Evolutionary conservation across 2,797 vertebrate species (phyloP).

Genomic region (Tokudaia muenninki): DNA sequence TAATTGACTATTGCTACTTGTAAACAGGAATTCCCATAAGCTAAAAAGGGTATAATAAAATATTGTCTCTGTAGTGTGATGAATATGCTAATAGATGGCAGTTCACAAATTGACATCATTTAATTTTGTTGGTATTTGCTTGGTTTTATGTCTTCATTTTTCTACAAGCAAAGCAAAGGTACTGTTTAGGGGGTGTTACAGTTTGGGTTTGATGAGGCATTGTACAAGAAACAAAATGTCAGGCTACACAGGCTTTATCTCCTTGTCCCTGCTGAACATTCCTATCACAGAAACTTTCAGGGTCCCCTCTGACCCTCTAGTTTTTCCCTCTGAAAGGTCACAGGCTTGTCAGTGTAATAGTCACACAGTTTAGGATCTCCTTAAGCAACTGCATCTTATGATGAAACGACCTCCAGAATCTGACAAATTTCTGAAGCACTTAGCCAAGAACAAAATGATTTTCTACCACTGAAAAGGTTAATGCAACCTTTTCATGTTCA

Average conservation of each 20-base stretch:
- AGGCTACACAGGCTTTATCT: slow-evolving; percentile 77
- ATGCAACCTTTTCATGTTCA: slow-evolving; percentile 74
- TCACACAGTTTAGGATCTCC: slow-evolving; percentile 72
- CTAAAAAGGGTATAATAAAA: slow-evolving; percentile 86
- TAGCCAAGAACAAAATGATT: slow-evolving; percentile 67
- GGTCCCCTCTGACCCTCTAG: slow-evolving; percentile 71
- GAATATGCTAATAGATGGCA: slow-evolving; percentile 85
- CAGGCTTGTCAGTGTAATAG: slow-evolving; percentile 70
- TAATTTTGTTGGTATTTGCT: slow-evolving; percentile 87
- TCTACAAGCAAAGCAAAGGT: slow-evolving; percentile 82
- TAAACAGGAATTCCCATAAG: slow-evolving; percentile 90
- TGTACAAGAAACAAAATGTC: slow-evolving; percentile 86
- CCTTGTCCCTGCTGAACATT: slow-evolving; percentile 51
- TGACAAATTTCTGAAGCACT: slow-evolving; percentile 78
- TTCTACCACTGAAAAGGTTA: slow-evolving; percentile 69
- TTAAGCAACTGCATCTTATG: slow-evolving; percentile 74
- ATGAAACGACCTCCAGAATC: slow-evolving; percentile 77
- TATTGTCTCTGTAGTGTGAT: slow-evolving; percentile 88
- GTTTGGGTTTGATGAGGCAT: slow-evolving; percentile 86
- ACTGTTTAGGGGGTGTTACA: slow-evolving; percentile 78
- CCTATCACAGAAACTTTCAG: slow-evolving; percentile 78
- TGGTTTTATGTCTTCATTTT: slow-evolving; percentile 85
- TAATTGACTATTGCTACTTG: slow-evolving; percentile 88
- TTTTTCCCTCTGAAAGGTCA: slow-evolving; percentile 75
- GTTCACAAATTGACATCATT: slow-evolving; percentile 87